Base-by-base conservation (phyloP, 2,113 vertebrate species). In the Caranx ignobilis region DNA sequence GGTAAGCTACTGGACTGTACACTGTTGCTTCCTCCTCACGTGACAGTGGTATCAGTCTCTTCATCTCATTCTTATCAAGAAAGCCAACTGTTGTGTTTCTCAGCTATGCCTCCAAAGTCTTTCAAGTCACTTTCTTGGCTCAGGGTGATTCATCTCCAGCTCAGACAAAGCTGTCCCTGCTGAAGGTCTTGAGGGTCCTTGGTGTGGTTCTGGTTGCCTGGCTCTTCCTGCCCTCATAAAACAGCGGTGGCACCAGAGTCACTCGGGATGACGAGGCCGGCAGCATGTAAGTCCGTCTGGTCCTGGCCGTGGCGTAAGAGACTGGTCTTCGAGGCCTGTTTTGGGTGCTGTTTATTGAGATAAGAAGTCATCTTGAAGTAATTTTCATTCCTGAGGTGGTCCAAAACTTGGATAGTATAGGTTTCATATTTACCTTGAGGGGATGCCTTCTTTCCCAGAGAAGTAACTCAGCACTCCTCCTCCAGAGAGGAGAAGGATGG, bases 81-180 rank as follows among this genome's bases (percentile, higher is more conserved):
- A 50, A 48, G 11, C n/a, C 11, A 31, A 41, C 41, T 2, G 18
- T 4, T 2, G 1, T 13, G 2, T 71, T 31, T 31, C 43, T 7
- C 26, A 37, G 31, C 11, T 13, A 16, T 35, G 34, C 7, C 52
- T 71, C 18, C 6, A 3, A 52, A 71, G 55, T 56, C 55, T 52
- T 50, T 43, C 0, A 15, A 56, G 47, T 52, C 57, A 13, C 19
- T 34, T 12, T 9, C 32, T 56, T n/a, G 11, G 34, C 8, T 56
- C 31, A 48, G 31, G 21, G 32, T 26, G 26, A 26, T 45, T 56
- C 4, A 9, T 13, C 13, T 77, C 35, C 31, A 11, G 19, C 18
- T 94, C 89, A 99, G 83, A 98, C 96, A 0, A 97, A 98, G 50
- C 95, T 96, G 0, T 97, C 98, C 90, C 96, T 96, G 87, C 95